Percentiles rank a stretch among this genome's conserved stretches.
Conservation (phyloP, 1,140 invertebrate species). For the Agrypnia vestita region DNA sequence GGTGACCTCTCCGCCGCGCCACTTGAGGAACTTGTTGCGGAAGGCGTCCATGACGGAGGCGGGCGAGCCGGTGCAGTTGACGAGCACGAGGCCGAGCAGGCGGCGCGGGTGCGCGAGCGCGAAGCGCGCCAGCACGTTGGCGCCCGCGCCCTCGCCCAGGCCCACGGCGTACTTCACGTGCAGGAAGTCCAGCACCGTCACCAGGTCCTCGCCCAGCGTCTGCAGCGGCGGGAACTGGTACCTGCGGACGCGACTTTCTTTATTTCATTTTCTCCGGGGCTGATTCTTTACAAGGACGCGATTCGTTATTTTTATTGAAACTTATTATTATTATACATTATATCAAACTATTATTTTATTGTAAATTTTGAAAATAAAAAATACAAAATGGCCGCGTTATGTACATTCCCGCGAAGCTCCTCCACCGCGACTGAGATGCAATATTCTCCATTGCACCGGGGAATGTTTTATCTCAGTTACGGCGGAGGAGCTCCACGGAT, state of each 20-base stretch:
- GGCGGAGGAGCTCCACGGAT: no score
- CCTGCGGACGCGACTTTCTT: slow-evolving; percentile 69
- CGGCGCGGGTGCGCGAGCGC: slow-evolving; percentile 85
- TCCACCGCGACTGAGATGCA: no score
- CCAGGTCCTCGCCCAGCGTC: slow-evolving; percentile 87
- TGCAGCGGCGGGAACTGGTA: slow-evolving; percentile 89
- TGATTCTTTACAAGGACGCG: neutral
- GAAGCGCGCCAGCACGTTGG: slow-evolving; percentile 90
- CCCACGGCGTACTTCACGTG: slow-evolving; percentile 87
- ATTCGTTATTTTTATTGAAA: no score
- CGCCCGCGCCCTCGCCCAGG: slow-evolving; percentile 91
- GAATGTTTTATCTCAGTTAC: no score
- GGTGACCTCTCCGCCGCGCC: slow-evolving; percentile 82
- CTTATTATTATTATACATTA: no score
- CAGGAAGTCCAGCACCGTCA: slow-evolving; percentile 87
- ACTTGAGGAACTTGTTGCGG: slow-evolving; percentile 87
- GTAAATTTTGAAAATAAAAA: no score
- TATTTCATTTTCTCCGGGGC: slow-evolving; percentile 22
- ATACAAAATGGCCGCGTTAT: no score
- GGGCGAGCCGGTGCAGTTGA: slow-evolving; percentile 91
- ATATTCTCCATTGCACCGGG: no score
- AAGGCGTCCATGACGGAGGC: slow-evolving; percentile 91
- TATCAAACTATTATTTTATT: no score
- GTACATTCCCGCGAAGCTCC: no score
- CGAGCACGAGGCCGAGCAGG: slow-evolving; percentile 83